phyloP scores from a whole-genome alignment of 2,113 vertebrate genomes.

The Meleagris gallopavo region DNA sequence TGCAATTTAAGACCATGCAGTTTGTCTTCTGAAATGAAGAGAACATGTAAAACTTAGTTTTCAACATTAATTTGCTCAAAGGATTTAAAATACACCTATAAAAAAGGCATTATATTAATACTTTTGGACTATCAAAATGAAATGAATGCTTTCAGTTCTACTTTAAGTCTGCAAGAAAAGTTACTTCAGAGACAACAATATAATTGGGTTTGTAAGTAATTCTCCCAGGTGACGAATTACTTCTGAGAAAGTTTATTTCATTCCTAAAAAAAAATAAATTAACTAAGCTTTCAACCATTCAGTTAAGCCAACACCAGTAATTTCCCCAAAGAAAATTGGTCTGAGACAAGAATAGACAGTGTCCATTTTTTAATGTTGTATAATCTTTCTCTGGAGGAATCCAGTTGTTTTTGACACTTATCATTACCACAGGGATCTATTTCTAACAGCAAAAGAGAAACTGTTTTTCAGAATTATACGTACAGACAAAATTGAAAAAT shows the following conservation, averaged over 20 bases:
- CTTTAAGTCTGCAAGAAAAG: neutral
- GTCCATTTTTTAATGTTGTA: neutral
- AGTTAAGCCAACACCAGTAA: conserved; percentile 3
- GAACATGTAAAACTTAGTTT: neutral
- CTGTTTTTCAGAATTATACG: neutral
- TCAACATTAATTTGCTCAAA: neutral
- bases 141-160: neutral
- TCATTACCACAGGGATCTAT: neutral
- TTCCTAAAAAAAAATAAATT: neutral
- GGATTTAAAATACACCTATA: neutral
- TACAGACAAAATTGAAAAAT: neutral
- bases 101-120: neutral
- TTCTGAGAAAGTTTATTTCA: neutral
- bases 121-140: neutral
- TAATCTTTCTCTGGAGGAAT: conserved; percentile 6
- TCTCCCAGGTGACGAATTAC: neutral
- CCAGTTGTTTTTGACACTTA: neutral
- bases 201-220: neutral
- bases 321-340: conserved; percentile 43
- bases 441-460: neutral
- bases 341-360: neutral
- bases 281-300: neutral
- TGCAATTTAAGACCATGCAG: neutral
- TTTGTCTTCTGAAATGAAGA: neutral
- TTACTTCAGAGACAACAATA: neutral